phyloP scores from a whole-genome alignment of 2,888 invertebrate genomes.

The Pandemis heparana region DNA sequence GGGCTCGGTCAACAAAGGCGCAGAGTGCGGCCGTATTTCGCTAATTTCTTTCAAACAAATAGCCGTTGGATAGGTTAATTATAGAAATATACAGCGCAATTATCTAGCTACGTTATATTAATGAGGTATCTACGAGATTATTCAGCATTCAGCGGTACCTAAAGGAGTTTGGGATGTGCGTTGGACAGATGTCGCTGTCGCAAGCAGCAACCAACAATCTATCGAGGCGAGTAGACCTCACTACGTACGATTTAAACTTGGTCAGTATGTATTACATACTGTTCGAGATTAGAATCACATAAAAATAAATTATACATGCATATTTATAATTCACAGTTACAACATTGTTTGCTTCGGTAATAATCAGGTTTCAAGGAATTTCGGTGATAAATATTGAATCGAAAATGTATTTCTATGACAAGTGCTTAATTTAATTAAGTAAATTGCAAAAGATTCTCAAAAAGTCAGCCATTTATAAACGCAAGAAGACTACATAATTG shows the following conservation, averaged over 20 bases:
- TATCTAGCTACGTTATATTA: background rate
- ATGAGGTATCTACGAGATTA: background rate
- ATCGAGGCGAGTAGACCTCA: slow-evolving; percentile 8
- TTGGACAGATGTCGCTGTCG: slow-evolving; percentile 30
- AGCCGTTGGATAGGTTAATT: slow-evolving; percentile 17
- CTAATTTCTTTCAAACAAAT: slow-evolving; percentile 68
- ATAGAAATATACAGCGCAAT: background rate
- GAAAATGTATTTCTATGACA: no score
- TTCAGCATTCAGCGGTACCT: slow-evolving; percentile 4
- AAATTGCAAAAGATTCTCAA: background rate
- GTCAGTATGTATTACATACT: no score
- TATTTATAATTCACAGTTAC: no score
- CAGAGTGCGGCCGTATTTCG: slow-evolving; percentile 66
- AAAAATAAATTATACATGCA: no score
- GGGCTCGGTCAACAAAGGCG: slow-evolving; percentile 78
- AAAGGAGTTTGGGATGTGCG: slow-evolving; percentile 15
- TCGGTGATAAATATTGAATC: no score
- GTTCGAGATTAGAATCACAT: no score
- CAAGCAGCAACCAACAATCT: slow-evolving; percentile 13
- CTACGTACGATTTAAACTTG: background rate
- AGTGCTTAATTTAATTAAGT: no score
- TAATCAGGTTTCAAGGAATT: background rate
- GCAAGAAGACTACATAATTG: background rate
- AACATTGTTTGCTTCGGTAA: no score
- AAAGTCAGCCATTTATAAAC: background rate